Evolutionary conservation across 2,797 vertebrate genomes (phyloP).

Genomic region (Lepus oiostolus): DNA sequence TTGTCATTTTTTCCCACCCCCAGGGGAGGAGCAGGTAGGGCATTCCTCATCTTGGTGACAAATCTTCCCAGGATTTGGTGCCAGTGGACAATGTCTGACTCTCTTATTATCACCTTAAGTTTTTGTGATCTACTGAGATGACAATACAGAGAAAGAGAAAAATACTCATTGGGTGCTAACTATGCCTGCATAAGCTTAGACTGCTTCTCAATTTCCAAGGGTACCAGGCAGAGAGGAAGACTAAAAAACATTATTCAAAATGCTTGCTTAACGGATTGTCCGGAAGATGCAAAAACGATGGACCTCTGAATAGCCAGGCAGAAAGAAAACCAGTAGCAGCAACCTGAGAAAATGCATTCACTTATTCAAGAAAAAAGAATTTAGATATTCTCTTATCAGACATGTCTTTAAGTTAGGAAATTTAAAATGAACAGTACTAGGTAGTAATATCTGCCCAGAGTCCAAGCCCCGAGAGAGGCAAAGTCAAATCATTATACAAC

Average conservation of each 20-base stretch:
- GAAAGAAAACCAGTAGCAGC: background rate
- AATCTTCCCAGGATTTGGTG: no score
- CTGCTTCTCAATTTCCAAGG: background rate
- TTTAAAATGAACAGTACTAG: background rate
- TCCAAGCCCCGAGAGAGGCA: background rate
- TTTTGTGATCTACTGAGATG: background rate
- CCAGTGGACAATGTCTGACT: background rate
- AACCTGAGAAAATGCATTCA: background rate
- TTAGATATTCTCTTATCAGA: background rate
- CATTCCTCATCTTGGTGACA: background rate
- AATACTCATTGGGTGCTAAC: background rate
- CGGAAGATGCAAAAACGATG: background rate
- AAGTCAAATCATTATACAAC: slow-evolving; percentile 49
- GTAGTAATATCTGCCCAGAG: background rate
- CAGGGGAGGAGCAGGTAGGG: accelerated
- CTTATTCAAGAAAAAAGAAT: background rate
- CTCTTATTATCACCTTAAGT: background rate
- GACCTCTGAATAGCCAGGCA: no score
- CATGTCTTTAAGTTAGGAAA: slow-evolving; percentile 31
- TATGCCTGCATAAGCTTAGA: background rate
- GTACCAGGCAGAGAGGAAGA: background rate
- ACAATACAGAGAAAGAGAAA: background rate
- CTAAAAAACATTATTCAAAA: background rate
- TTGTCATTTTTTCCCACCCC: background rate
- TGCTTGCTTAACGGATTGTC: background rate